Evolutionary conservation across 2,113 vertebrate species (phyloP).

Genomic region (Pelmatolapia mariae): DNA sequence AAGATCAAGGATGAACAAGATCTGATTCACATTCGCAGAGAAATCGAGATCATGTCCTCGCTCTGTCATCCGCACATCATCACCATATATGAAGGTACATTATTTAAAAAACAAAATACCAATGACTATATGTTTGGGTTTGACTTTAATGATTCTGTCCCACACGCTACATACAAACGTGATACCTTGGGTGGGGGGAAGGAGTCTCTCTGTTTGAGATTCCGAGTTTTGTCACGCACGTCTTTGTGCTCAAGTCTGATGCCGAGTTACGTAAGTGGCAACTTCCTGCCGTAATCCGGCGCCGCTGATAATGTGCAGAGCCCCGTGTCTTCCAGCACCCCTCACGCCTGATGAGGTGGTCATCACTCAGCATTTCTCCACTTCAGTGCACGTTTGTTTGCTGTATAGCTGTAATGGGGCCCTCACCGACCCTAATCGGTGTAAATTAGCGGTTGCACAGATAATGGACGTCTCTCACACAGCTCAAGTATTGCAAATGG

Average conservation of each 20-base stretch:
- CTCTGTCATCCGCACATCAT: slow-evolving; percentile 95
- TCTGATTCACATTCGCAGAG: slow-evolving; percentile 88
- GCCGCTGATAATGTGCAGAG: background rate
- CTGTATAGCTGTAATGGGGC: background rate
- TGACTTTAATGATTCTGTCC: background rate
- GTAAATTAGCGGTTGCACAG: background rate
- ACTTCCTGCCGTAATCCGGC: background rate
- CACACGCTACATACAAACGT: background rate
- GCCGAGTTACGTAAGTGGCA: slow-evolving; percentile 39
- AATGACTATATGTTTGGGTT: background rate
- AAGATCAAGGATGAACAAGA: slow-evolving; percentile 95
- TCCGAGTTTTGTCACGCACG: slow-evolving; percentile 47
- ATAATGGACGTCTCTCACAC: background rate
- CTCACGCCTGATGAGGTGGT: slow-evolving; percentile 13
- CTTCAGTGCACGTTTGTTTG: slow-evolving; percentile 8
- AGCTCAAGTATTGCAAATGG: background rate
- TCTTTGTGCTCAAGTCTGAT: slow-evolving; percentile 36
- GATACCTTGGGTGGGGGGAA: background rate
- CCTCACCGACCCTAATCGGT: background rate
- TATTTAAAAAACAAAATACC: background rate
- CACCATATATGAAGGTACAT: slow-evolving; percentile 90
- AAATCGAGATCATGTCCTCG: slow-evolving; percentile 98
- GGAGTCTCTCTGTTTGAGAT: background rate
- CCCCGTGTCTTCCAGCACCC: background rate
- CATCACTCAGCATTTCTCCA: background rate